Evolutionary conservation across 2,113 vertebrate species (phyloP).

Genomic region (Salminus brasiliensis): DNA sequence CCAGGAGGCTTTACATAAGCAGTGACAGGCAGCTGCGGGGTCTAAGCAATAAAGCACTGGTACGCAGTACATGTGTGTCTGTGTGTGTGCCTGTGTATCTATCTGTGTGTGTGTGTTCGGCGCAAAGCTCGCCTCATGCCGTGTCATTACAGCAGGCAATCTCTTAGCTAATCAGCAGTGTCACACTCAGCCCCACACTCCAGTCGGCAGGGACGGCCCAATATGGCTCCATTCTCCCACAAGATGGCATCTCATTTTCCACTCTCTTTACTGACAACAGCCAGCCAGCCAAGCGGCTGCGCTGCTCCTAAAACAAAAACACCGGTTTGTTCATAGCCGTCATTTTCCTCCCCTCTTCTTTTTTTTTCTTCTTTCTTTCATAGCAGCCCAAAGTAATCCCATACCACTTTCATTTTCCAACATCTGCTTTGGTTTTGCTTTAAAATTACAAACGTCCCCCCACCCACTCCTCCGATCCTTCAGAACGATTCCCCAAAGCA

Average conservation of each 20-base stretch:
- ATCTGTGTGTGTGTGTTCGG: no score
- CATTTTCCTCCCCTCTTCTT: not conserved
- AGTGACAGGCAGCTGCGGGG: constrained; percentile 32
- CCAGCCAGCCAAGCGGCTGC: constrained; percentile 39
- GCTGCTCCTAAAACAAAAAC: constrained; percentile 57
- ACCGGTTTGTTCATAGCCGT: constrained; percentile 55
- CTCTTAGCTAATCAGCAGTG: constrained; percentile 51
- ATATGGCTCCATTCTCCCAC: constrained; percentile 43
- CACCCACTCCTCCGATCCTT: constrained; percentile 59
- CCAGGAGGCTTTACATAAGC: constrained; percentile 42
- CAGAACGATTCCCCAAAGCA: constrained; percentile 60
- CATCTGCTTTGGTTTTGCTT: constrained; percentile 71
- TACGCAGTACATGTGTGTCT: constrained; percentile 12
- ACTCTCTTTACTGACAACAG: constrained; percentile 47
- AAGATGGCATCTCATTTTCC: constrained; percentile 54
- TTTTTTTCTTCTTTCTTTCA: not conserved
- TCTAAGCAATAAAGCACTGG: constrained; percentile 41
- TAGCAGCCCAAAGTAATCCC: constrained; percentile 50
- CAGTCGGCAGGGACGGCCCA: constrained; percentile 42
- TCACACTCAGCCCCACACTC: constrained; percentile 40
- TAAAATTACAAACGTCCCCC: constrained; percentile 60
- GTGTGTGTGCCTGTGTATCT: not conserved
- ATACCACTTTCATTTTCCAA: constrained; percentile 53
- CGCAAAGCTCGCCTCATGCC: constrained; percentile 31
- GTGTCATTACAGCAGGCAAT: constrained; percentile 53